Evolutionary conservation across 1,140 invertebrate species (phyloP).

Genomic region (Drosophila grimshawi): DNA sequence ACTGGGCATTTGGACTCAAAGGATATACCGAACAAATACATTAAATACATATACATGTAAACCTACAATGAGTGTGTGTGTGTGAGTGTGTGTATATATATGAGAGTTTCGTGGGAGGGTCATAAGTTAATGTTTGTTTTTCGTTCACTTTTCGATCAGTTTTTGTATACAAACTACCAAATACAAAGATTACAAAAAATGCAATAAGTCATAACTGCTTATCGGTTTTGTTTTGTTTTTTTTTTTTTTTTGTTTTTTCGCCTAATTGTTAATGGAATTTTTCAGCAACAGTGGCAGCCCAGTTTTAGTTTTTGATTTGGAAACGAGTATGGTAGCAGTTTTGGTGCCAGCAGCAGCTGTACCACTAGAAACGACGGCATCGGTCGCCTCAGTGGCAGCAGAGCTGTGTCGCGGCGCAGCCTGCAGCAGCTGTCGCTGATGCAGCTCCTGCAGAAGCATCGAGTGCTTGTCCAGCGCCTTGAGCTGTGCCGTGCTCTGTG

Average conservation of each 20-base stretch:
- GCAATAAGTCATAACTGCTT: slow-evolving; percentile 36
- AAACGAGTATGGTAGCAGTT: slow-evolving; percentile 84
- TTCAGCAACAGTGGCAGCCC: slow-evolving; percentile 84
- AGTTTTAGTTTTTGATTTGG: slow-evolving; percentile 85
- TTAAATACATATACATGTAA: slow-evolving; percentile 59
- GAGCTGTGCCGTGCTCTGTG: slow-evolving; percentile 63
- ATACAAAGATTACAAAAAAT: slow-evolving; percentile 78
- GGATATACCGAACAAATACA: slow-evolving; percentile 45
- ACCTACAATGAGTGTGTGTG: slow-evolving; percentile 35
- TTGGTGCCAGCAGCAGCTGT: slow-evolving; percentile 59
- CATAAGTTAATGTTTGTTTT: not conserved
- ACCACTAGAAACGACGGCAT: slow-evolving; percentile 42
- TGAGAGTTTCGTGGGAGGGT: not conserved
- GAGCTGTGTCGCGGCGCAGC: slow-evolving; percentile 45
- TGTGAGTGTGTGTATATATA: slow-evolving; percentile 7
- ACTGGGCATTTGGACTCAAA: slow-evolving; percentile 52
- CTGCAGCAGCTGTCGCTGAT: slow-evolving; percentile 74
- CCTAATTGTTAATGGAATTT: slow-evolving; percentile 84
- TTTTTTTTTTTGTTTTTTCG: slow-evolving; percentile 6
- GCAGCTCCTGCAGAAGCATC: slow-evolving; percentile 72
- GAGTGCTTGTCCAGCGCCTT: slow-evolving; percentile 78
- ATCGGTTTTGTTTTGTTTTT: slow-evolving; percentile 30
- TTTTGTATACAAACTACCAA: slow-evolving; percentile 74
- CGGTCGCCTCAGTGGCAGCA: slow-evolving; percentile 48
- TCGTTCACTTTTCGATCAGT: not conserved